phyloP scores from a whole-genome alignment of 2,797 vertebrate genomes.

The Coccyzus lansbergi region DNA sequence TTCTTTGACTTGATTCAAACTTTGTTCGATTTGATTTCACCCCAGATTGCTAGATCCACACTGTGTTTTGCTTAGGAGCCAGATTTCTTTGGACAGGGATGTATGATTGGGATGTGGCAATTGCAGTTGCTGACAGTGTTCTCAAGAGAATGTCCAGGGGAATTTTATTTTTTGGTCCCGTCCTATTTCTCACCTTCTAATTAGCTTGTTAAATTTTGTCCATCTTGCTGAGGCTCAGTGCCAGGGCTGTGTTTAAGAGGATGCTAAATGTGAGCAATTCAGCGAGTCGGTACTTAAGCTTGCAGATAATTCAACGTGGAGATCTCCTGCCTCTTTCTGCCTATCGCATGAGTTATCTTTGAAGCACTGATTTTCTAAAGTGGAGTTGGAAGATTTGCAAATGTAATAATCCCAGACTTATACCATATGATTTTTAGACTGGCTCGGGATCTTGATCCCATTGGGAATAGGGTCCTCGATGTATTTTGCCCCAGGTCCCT shows the following conservation, averaged over 20 bases:
- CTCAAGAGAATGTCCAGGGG: background rate
- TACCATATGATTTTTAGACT: background rate
- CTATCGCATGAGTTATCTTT: background rate
- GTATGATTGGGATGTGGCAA: accelerated
- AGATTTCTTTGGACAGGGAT: background rate
- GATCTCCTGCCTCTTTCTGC: background rate
- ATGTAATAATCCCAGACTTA: background rate
- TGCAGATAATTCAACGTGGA: background rate
- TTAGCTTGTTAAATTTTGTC: background rate
- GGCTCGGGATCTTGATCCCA: background rate
- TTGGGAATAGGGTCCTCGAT: background rate
- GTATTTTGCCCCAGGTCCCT: background rate
- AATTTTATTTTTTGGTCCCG: background rate
- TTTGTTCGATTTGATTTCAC: background rate
- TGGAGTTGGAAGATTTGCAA: background rate
- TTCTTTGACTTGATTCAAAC: background rate
- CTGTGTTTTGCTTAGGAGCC: background rate
- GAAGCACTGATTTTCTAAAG: background rate
- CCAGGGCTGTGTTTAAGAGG: background rate
- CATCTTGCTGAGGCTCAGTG: background rate
- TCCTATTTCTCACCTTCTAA: background rate
- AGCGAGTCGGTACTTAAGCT: background rate
- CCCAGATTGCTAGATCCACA: too few species aligned
- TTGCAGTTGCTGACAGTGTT: background rate
- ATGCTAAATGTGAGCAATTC: background rate